Evolutionary conservation across 2,113 vertebrate species (phyloP).

Genomic region (Python bivittatus): DNA sequence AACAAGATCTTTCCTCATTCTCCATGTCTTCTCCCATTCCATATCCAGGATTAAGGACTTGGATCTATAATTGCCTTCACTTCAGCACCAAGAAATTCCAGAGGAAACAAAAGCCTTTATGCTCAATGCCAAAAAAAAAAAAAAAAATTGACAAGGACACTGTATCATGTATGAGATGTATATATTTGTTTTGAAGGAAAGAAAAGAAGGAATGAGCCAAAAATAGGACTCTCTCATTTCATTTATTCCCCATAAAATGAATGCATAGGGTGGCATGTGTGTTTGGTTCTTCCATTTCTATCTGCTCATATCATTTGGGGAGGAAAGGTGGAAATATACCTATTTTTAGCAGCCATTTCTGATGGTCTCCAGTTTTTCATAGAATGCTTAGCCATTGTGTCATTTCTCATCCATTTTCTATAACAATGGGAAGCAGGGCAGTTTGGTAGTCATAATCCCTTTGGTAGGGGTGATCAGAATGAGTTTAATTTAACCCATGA

Average conservation of each 20-base stretch:
- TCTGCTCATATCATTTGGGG: too few relatives aligned
- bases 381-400: not conserved
- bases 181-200: too few relatives aligned
- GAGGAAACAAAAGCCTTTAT: not conserved
- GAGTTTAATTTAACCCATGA: not conserved
- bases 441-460: too few relatives aligned
- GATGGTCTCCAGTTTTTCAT: not conserved
- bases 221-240: too few relatives aligned
- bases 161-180: too few relatives aligned
- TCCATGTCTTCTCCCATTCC: not conserved
- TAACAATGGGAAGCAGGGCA: too few relatives aligned
- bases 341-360: not conserved
- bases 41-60: not conserved
- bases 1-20: not conserved
- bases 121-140: not conserved
- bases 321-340: too few relatives aligned
- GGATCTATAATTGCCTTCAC: not conserved
- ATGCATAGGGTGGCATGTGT: too few relatives aligned
- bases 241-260: too few relatives aligned
- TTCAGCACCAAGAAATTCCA: not conserved
- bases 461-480: not conserved
- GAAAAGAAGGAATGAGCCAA: too few relatives aligned
- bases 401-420: not conserved
- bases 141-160: too few relatives aligned
- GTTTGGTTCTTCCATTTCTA: too few relatives aligned